Base-by-base conservation (phyloP, 1,140 invertebrate genomes). In the Drosophila kanapiae region DNA sequence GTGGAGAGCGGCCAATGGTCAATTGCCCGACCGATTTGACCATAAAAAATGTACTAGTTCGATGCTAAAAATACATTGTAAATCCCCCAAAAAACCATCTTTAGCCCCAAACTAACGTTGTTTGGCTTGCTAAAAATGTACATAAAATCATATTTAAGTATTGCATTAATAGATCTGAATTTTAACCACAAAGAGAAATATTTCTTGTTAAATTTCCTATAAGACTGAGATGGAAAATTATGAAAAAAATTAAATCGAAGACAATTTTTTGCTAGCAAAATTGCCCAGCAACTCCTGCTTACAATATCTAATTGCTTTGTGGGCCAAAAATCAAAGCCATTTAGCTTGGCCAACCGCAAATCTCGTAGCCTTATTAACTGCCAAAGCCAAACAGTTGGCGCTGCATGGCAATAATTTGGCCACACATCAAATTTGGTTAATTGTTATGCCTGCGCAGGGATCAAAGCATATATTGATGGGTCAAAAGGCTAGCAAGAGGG, bases 371-470 rank as follows among this genome's bases (percentile, higher is more conserved):
- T 63, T 56, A 51, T 54, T 40, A 62, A 49, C 69, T 60, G 63
- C 49, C 18, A 56, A 27, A 56, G 18, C 35, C 35, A 56, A 56
- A 56, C 53, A 38, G 18, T 37, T 37, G 16, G 33, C 33, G 33
- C 51, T 23, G 33, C 53, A 18, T 75, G 70, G 35, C 53, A 61
- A 81, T 64, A 58, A 72, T 53, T 77, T 58, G 61, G 43, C 60
- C 80, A 68, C 37, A 35, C 69, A 75, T 79, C 75, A 62, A 38
- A 75, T 75, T 78, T 65, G 77, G 77, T 63, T 77, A 74, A 84
- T 77, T 71, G 78, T 47, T 27, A 51, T 71, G 23, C 10, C 45
- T 23, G 33, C 18, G 18, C 8, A n/a, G 8, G 35, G 31, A 53
- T 56, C 53, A 56, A 54, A 23, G 51, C 33, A 10, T 10, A 10